A percentile compares a stretch with the other conserved stretches of the same genome.
Conservation (phyloP, 2,888 invertebrate genomes). For the Galerucella nymphaeae region DNA sequence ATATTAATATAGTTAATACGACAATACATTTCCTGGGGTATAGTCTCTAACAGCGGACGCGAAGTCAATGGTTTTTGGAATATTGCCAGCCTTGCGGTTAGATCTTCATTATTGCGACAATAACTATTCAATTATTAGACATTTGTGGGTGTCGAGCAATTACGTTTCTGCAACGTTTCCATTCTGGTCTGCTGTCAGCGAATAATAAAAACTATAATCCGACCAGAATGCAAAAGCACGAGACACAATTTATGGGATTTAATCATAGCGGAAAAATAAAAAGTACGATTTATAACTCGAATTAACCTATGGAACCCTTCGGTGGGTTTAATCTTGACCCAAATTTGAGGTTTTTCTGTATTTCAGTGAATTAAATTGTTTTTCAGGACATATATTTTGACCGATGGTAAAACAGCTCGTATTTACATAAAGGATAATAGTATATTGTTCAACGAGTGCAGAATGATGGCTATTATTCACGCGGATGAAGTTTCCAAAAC, state of each 20-base stretch:
- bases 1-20: conserved; percentile 2
- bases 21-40: not conserved
- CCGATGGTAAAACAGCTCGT: not conserved
- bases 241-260: conserved; percentile 29
- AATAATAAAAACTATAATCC: conserved; percentile 37
- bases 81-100: conserved; percentile 28
- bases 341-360: not conserved
- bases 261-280: conserved; percentile 33
- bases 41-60: conserved; percentile 5
- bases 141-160: conserved; percentile 48
- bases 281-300: conserved; percentile 29
- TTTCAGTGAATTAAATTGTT: not conserved
- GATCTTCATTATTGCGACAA: conserved; percentile 49
- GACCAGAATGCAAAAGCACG: conserved; percentile 25
- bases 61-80: conserved; percentile 40
- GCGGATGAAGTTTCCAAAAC: too few relatives aligned
- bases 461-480: too few relatives aligned
- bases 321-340: not conserved
- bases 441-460: too few relatives aligned
- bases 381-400: not conserved
- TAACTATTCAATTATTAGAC: conserved; percentile 55
- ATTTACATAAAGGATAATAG: not conserved
- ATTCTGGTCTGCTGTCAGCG: conserved; percentile 36
- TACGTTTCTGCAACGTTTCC: conserved; percentile 41
- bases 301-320: conserved; percentile 9